Base-by-base conservation (phyloP, 2,113 vertebrate genomes). In the Percina caprodes region DNA sequence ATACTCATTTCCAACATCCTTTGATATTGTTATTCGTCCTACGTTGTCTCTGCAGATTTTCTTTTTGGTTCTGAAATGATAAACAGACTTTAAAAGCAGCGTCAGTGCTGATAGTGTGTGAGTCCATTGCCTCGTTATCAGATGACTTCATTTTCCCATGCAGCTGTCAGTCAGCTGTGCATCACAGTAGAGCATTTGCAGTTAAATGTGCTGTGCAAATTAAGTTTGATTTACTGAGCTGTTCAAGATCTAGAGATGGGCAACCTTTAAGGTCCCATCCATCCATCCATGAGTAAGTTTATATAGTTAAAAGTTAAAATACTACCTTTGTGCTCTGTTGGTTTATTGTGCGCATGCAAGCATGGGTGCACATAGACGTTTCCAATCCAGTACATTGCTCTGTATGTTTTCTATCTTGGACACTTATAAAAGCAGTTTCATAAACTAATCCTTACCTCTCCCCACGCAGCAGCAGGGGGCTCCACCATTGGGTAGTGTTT, bases 401-500 rank as follows among this genome's bases (percentile, higher is more conserved):
- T 30, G 1, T 67, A 67, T 2, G 9, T 51, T 68, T 13, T 58
- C 6, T 30, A 8, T 21, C 15, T 48, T 21, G 6, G 24, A 21
- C 8, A 0, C 10, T 33, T 9, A 48, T 48, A 45, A 35, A 33
- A 35, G 19, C 3, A 19, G 11, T 21, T 52, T 42, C 19, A 12
- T 10, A 8, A 24, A 54, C 6, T 0, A n/a, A 6, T 12, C 51
- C 51, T 60, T 91, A 97, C 98, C 96, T 98, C 97, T 74, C 98
- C 98, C 98, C 98, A 99, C 0, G 98, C 98, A 0, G 96, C 97
- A 0, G 98, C 97, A 0, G 97, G 96, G 10, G 98, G 98, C 87
- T 99, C 98, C 93, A 99, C 98, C 0, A 97, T 97, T 0, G 98
- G 98, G 91, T 99, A 99, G 88, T 96, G 97, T 62, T 97, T 97